A percentile compares a stretch with the other conserved stretches of the same genome.
Evolutionary conservation across 2,888 invertebrate genomes (phyloP).

Genomic region (Synergus itoensis): DNA sequence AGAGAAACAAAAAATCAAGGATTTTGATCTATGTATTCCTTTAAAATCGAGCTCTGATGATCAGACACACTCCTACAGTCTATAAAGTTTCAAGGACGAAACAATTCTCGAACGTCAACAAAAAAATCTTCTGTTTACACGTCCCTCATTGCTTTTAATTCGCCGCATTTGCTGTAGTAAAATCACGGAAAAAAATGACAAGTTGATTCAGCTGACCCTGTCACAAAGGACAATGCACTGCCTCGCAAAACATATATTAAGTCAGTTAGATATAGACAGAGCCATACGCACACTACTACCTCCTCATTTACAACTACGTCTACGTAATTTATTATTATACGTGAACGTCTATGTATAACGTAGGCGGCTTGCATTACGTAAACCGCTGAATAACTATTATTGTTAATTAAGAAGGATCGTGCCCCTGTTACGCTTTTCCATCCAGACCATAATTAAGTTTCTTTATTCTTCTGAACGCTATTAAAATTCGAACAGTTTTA

Average conservation of each 20-base stretch:
- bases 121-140: neutral
- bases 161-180: constrained; percentile 49
- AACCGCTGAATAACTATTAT: constrained; percentile 59
- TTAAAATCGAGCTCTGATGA: constrained; percentile 12
- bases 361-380: constrained; percentile 56
- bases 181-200: constrained; percentile 49
- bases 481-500: neutral
- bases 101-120: constrained; percentile 1
- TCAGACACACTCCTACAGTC: constrained; percentile 2
- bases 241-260: constrained; percentile 55
- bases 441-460: constrained; percentile 29
- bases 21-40: neutral
- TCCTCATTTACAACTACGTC: constrained; percentile 4
- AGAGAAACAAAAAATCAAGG: neutral
- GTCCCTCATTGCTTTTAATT: constrained; percentile 45
- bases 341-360: constrained; percentile 53
- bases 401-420: constrained; percentile 62
- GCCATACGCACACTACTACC: constrained; percentile 48
- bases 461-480: constrained; percentile 26
- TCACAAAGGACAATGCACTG: constrained; percentile 57
- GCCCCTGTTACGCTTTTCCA: constrained; percentile 59
- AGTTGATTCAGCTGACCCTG: constrained; percentile 53
- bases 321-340: constrained; percentile 42
- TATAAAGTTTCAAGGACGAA: constrained; percentile 13
- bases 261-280: constrained; percentile 53